Base-by-base conservation (phyloP, 2,888 invertebrate species). In the Ectemnius lituratus region DNA sequence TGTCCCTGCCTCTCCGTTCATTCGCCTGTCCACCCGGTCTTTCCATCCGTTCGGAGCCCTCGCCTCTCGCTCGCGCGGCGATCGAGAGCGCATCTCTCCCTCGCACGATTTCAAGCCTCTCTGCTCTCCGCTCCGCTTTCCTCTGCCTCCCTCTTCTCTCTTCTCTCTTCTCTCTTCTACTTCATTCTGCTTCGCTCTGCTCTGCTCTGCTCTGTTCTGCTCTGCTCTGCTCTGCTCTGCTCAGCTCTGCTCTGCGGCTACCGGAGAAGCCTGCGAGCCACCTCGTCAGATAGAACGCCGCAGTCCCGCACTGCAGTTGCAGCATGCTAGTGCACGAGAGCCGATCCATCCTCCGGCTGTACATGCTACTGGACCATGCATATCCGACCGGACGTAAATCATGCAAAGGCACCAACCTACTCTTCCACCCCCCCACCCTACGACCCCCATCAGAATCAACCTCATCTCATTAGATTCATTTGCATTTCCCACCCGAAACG, bases 301-400 rank as follows among this genome's bases (percentile, higher is more conserved):
- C 85, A 87, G 86, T 88, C 85, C 88, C 85, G 86, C 88, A 88
- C 85, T 88, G 88, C 88, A 87, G 88, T 87, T 82, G 79, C 80
- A 79, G 66, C 82, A 76, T 77, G 76, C 77, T 75, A 74, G 73
- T 72, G 75, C 74, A 79, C 74, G 76, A 37, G 37, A 6, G 5
- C 67, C 62, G 69, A 62, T 61, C 57, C 78, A 61, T 66, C 49
- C 70, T 65, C 72, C 49, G 37, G 27, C 23, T 58, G n/a, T 20
- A 37, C 37, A 46, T 23, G 45, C 65, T 46, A 63, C 46, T 52
- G 27, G 27, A 60, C 20, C n/a, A 28, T 52, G 65, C 23, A 14
- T 57, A 57, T n/a, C 66, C 46, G 62, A 59, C 63, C 47, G 37
- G 47, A 27, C 49, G 47, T 45, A 67, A 74, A 74, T 71, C 67